phyloP scores from a whole-genome alignment of 2,797 vertebrate genomes.

The Microchirus variegatus region DNA sequence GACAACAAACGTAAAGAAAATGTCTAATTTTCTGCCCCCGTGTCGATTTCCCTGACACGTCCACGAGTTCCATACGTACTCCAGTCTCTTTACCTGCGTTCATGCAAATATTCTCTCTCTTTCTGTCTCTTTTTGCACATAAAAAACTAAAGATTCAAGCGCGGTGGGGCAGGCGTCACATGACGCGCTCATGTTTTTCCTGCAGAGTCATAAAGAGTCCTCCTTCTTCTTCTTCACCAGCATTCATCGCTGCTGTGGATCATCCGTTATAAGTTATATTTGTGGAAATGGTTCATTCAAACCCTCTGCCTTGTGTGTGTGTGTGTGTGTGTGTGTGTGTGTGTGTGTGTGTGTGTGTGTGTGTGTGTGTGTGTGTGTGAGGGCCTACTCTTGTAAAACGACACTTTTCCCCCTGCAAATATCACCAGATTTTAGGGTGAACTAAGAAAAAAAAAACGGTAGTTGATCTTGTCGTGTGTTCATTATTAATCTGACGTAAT shows the following conservation, averaged over 20 bases:
- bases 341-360: slow-evolving; percentile 3
- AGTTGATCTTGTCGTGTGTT: slow-evolving; percentile 18
- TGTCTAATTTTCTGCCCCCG: too few species aligned
- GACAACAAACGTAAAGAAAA: too few species aligned
- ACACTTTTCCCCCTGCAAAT: not conserved
- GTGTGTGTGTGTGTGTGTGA: slow-evolving; percentile 8
- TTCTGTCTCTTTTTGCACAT: too few species aligned
- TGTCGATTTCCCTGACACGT: too few species aligned
- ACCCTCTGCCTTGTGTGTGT: slow-evolving; percentile 41
- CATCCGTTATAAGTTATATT: slow-evolving; percentile 19
- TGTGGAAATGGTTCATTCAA: slow-evolving; percentile 21
- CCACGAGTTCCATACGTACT: too few species aligned
- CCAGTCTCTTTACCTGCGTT: too few species aligned
- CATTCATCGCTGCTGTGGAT: slow-evolving; percentile 29
- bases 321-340: slow-evolving; percentile 9
- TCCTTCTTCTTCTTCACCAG: slow-evolving; percentile 34
- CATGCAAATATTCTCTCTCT: too few species aligned
- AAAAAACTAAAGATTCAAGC: slow-evolving; percentile 11
- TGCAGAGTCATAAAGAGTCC: slow-evolving; percentile 7
- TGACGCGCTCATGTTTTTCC: not conserved
- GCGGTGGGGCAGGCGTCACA: not conserved
- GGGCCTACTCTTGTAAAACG: slow-evolving; percentile 7
- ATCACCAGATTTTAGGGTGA: slow-evolving; percentile 23
- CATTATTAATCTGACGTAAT: slow-evolving; percentile 10
- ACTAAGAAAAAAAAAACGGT: slow-evolving; percentile 14